phyloP scores from a whole-genome alignment of 2,797 vertebrate species.

The Denticeps clupeoides region DNA sequence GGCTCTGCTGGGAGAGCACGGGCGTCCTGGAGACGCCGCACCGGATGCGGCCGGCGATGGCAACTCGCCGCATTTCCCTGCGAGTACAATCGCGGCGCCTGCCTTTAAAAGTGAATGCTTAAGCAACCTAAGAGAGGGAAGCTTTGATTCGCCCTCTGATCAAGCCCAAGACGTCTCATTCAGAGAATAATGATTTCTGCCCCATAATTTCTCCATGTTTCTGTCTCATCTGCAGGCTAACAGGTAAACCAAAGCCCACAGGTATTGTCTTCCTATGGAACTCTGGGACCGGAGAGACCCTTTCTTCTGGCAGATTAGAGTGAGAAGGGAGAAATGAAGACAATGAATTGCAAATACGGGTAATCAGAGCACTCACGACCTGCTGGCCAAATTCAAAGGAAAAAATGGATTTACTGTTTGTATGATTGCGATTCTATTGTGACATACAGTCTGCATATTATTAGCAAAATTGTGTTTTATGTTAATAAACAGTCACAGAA shows the following conservation, averaged over 20 bases:
- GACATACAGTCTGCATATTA: too few relatives aligned
- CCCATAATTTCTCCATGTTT: constrained; percentile 62
- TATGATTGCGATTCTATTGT: too few relatives aligned
- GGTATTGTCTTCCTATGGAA: constrained; percentile 63
- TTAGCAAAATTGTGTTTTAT: too few relatives aligned
- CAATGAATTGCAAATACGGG: constrained; percentile 65
- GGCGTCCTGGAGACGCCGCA: constrained; percentile 90
- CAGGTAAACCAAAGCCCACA: constrained; percentile 67
- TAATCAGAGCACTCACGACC: too few relatives aligned
- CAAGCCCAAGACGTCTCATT: constrained; percentile 96
- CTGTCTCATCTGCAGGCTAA: constrained; percentile 61
- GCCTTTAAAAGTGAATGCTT: constrained; percentile 99
- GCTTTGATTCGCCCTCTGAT: constrained; percentile 98
- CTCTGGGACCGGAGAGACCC: constrained; percentile 41
- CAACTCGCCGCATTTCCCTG: constrained; percentile 83
- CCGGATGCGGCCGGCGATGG: constrained; percentile 93
- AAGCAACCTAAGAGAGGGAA: constrained; percentile 97
- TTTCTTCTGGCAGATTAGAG: constrained; percentile 63
- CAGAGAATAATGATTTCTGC: constrained; percentile 83
- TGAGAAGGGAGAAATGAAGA: constrained; percentile 21
- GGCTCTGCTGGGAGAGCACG: constrained; percentile 77
- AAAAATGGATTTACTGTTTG: too few relatives aligned
- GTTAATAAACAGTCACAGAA: too few relatives aligned
- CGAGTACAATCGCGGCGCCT: constrained; percentile 97
- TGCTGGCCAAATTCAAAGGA: too few relatives aligned